Evolutionary conservation across 2,888 invertebrate species (phyloP), one percentile per base, ranked within the genome.

Genomic region (Smittia sp.): DNA sequence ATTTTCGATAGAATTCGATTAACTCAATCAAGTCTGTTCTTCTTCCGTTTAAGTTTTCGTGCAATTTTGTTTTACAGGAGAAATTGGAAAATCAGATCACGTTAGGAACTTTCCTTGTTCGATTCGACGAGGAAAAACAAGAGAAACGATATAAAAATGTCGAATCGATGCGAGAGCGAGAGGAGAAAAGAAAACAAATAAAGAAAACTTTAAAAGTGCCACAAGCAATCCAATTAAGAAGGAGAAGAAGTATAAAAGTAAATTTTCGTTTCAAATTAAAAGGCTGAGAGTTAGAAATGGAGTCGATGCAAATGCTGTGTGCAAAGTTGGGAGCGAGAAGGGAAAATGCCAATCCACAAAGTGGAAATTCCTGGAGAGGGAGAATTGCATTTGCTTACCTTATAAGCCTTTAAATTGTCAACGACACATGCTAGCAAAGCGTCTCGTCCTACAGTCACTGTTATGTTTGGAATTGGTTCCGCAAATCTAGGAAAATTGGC

Each of bases 401-500:
- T 93, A 82, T 90, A 94, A 77, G 88, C 88, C 79, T 90, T 88
- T 75, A 95, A 86, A 84, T 94, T 94, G 83, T 94, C 93, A 74
- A 95, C 93, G 77, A 93, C 91, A 81, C 95, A 95, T 74, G 93
- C 92, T 76, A 95, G 86, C 27, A 94, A 85, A 22, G 94, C 94
- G 83, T 95, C 94, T 68, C 92, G 86, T 27, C 94, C 94, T 72
- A 92, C 88, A 58, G 93, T 92, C 76, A 94, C 94, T 22, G 95
- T 95, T 77, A 94, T 93, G 83, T 95, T 96, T 69, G 92, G 90
- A 78, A 95, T 93, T 69, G 92, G 90, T 80, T 94, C 94, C 76
- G 93, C 91, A 81, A 95, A 94, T 78, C 90, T 88, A 74, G 95
- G 95, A 81, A 91, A 79, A 74, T 80, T 81, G 38, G 76, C 76